phyloP scores from a whole-genome alignment of 2,888 invertebrate genomes.

The Nomada ferruginata region DNA sequence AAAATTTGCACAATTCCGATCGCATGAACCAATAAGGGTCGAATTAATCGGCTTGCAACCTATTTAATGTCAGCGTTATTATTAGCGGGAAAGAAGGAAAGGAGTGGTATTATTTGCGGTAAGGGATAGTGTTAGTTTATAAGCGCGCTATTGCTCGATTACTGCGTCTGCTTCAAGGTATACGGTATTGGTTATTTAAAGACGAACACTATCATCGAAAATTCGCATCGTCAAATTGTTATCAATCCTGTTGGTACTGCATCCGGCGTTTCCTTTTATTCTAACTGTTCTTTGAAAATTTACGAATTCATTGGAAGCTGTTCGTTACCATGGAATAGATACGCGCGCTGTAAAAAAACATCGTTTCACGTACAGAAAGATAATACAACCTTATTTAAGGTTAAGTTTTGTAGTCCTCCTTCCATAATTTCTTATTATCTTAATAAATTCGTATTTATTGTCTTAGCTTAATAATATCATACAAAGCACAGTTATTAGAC shows the following conservation, averaged over 20 bases:
- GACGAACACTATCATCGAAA: neutral
- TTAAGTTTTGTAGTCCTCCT: too few relatives aligned
- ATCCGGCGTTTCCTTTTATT: too few relatives aligned
- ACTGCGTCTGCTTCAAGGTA: neutral
- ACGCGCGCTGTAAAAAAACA: too few relatives aligned
- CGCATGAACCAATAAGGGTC: slow-evolving; percentile 41
- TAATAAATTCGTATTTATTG: too few relatives aligned
- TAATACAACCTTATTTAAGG: too few relatives aligned
- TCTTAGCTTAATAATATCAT: too few relatives aligned
- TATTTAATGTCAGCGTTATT: slow-evolving; percentile 44
- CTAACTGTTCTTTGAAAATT: neutral
- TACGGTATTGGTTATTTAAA: slow-evolving; percentile 6
- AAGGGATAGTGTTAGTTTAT: slow-evolving; percentile 7
- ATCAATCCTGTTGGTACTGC: neutral
- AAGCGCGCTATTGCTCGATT: neutral
- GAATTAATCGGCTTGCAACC: slow-evolving; percentile 43
- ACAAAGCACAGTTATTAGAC: too few relatives aligned
- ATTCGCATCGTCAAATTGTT: neutral
- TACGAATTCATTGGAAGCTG: neutral
- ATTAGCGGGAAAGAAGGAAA: slow-evolving; percentile 36
- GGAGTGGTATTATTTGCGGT: slow-evolving; percentile 7
- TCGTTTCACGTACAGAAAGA: too few relatives aligned
- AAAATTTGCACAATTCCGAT: slow-evolving; percentile 44
- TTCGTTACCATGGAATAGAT: neutral
- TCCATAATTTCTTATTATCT: too few relatives aligned